phyloP scores from a whole-genome alignment of 2,797 vertebrate species.

The Mico argentatus region DNA sequence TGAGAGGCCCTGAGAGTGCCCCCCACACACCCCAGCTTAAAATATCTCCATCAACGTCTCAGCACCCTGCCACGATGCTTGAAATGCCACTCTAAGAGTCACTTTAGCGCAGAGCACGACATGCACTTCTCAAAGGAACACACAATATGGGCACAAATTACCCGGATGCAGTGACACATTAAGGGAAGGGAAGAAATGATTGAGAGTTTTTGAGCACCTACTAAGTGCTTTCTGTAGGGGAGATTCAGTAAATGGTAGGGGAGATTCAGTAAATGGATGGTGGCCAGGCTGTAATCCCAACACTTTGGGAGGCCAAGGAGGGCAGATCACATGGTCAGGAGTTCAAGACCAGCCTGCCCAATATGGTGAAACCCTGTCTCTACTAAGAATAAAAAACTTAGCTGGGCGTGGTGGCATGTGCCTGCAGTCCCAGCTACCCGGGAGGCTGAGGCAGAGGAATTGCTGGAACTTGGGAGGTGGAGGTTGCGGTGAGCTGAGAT shows the following conservation, averaged over 20 bases:
- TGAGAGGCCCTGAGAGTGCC: not conserved
- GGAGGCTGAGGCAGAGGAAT: no score
- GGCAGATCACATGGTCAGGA: no score
- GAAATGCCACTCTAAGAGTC: not conserved
- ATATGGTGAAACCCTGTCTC: no score
- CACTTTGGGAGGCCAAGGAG: no score
- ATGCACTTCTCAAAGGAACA: not conserved
- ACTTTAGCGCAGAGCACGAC: not conserved
- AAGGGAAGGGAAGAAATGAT: not conserved
- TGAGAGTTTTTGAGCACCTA: not conserved
- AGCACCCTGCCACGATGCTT: not conserved
- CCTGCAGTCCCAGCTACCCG: no score
- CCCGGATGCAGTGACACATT: accelerated
- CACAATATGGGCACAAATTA: not conserved
- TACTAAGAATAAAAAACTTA: no score
- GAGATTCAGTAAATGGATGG: not conserved
- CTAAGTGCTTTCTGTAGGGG: not conserved
- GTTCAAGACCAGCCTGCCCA: no score
- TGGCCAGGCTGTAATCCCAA: no score
- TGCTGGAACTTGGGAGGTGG: no score
- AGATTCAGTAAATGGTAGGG: not conserved
- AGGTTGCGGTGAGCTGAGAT: no score
- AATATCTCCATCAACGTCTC: not conserved
- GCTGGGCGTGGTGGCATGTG: no score
- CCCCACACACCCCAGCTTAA: not conserved